These are phyloP conservation scores for Sympetrum striolatum DNA, from an alignment of 2,888 invertebrate genomes.

Conservation along the genomic window DNA sequence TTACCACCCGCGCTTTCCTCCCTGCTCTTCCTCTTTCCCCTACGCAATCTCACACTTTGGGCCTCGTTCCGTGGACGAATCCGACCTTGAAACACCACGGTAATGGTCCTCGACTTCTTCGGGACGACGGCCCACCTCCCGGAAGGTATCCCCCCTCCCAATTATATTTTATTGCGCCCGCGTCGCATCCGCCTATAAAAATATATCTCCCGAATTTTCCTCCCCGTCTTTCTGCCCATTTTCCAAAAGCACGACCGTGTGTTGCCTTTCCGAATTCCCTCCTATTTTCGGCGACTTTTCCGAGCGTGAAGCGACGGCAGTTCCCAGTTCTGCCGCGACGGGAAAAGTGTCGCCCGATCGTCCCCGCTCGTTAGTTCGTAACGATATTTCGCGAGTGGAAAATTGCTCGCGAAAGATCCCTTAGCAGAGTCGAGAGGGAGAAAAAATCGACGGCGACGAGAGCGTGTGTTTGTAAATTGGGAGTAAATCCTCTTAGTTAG, in stretches of 20 bases:
- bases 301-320: not conserved
- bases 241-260: not conserved
- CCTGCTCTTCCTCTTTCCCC: constrained; percentile 54
- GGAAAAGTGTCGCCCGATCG: too few species aligned
- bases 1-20: constrained; percentile 53
- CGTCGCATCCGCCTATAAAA: not conserved
- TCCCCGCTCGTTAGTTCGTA: too few species aligned
- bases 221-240: not conserved
- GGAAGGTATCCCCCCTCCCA: constrained; percentile 38
- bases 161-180: not conserved
- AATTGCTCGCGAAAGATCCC: not conserved
- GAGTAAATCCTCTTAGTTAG: not conserved
- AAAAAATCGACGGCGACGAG: not conserved
- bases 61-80: not conserved
- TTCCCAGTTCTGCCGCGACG: not conserved
- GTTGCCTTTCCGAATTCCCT: not conserved
- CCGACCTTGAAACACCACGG: not conserved
- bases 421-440: not conserved
- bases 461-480: not conserved
- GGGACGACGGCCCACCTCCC: constrained; percentile 45
- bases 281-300: not conserved
- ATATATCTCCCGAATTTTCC: not conserved
- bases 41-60: constrained; percentile 49
- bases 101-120: constrained; percentile 46
- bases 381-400: too few species aligned